Conservation (phyloP, 2,797 vertebrate species). For the Petrocephalus schoutedeni region DNA sequence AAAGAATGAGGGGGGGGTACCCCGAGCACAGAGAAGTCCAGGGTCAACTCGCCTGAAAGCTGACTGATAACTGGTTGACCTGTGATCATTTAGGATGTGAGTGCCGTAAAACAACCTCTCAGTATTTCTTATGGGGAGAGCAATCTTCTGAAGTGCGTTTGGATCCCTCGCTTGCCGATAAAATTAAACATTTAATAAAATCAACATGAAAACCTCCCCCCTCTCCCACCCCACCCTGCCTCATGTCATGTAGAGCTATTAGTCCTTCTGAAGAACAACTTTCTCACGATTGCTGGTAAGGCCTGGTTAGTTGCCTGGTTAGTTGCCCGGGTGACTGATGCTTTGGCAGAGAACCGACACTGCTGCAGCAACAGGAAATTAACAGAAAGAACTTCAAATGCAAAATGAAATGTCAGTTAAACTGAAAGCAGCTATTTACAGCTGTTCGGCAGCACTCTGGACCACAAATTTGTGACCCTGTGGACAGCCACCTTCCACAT, state of each 20-base stretch:
- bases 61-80: background rate
- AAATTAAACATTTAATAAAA: background rate
- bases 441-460: background rate
- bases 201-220: background rate
- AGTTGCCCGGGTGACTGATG: background rate
- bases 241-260: background rate
- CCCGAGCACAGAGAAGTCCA: background rate
- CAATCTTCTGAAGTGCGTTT: too few relatives aligned
- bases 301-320: background rate
- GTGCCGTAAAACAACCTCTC: background rate
- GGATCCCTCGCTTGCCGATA: background rate
- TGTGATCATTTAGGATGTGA: background rate
- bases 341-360: background rate
- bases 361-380: background rate
- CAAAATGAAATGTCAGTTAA: background rate
- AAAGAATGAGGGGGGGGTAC: background rate
- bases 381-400: background rate
- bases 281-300: background rate
- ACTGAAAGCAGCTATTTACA: background rate
- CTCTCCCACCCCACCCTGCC: background rate
- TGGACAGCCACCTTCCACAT: background rate
- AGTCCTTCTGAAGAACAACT: background rate
- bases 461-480: background rate
- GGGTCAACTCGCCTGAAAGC: background rate
- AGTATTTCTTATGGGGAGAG: background rate